Evolutionary conservation across 2,113 vertebrate genomes (phyloP), one percentile per base, ranked within the genome.

Genomic region (Sebastes schlegelii): DNA sequence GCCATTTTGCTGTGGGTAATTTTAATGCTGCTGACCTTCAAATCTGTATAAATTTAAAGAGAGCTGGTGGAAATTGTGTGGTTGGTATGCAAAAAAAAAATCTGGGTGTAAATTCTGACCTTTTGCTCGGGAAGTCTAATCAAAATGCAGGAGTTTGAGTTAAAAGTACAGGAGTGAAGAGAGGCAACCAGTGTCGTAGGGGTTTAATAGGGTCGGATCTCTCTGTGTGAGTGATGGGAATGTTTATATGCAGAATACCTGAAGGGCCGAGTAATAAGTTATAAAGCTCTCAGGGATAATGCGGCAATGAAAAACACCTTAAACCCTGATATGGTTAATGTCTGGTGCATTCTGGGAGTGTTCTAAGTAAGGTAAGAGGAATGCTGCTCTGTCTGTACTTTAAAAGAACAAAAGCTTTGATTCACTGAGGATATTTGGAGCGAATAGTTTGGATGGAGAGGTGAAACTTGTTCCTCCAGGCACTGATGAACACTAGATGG

Each of bases 1-100:
- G 93, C 88, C 86, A 88, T 92, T 93, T 94, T 94, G 81, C 84
- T 84, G 81, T 82, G 83, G 74, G 85, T 88, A 83, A 89, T 94
- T 92, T 93, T 82, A 90, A 89, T 87, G 78, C 88, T 92, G 92
- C 88, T 92, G 92, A 94, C 93, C 92, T 94, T 94, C 91, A 91
- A 86, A 91, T 90, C 86, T 84, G 80, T 88, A 89, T 88, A 68
- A 86, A 90, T 92, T 92, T 86, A 6, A 80, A 61, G 34, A 79
- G 82, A 80, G 86, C 86, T 85, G 34, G 79, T 86, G 85, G 85
- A 90, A 92, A 91, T 87, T 86, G 86, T 90, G 68, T 87, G 74
- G 86, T 77, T 77, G 66, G 79, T 89, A 82, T 92, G 92, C 86
- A 85, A 83, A 77, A 93, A 93, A 85, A 83, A 77, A 93, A 92